Percentiles rank a stretch among this genome's conserved stretches.
phyloP scores from a whole-genome alignment of 2,797 vertebrate species.

The Pseudomugil tenellus region DNA sequence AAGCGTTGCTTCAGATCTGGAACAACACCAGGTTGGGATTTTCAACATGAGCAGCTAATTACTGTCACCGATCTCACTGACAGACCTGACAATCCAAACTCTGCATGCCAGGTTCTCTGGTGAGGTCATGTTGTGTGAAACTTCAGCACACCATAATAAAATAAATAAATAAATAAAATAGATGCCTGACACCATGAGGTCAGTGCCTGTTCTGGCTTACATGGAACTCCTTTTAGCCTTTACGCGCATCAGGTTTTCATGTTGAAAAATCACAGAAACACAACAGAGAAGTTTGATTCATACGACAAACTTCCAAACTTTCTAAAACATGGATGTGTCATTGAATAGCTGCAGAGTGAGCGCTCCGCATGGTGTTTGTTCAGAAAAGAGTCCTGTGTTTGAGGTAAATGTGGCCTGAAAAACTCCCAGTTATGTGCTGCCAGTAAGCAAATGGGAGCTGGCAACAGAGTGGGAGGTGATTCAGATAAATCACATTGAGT shows the following conservation, averaged over 20 bases:
- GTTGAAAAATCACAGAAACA: neutral
- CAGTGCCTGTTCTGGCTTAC: conserved; percentile 30
- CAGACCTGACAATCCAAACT: conserved; percentile 42
- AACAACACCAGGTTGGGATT: conserved; percentile 40
- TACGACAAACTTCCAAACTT: conserved; percentile 23
- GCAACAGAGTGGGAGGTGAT: conserved; percentile 3
- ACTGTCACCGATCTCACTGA: conserved; percentile 25
- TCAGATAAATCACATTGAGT: neutral
- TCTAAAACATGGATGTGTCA: conserved; percentile 52
- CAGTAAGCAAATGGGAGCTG: neutral
- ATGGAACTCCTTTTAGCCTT: conserved; percentile 25
- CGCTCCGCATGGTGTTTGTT: conserved; percentile 9
- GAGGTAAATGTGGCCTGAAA: conserved; percentile 16
- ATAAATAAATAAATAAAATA: conserved; percentile 2
- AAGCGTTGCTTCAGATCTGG: conserved; percentile 46
- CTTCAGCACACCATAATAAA: conserved; percentile 19
- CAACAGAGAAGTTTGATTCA: conserved; percentile 51
- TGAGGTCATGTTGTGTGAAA: conserved; percentile 48
- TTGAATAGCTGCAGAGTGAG: conserved; percentile 32
- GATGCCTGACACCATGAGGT: conserved; percentile 49
- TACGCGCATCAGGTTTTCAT: conserved; percentile 30
- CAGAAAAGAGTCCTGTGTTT: conserved; percentile 19
- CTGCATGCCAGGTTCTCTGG: conserved; percentile 17
- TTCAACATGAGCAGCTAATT: conserved; percentile 50
- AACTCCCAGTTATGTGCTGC: neutral